Evolutionary conservation across 92 coral and sea anemone genomes (phyloP), one percentile per base, ranked within the genome.

Genomic region (Diadumene lineata): DNA sequence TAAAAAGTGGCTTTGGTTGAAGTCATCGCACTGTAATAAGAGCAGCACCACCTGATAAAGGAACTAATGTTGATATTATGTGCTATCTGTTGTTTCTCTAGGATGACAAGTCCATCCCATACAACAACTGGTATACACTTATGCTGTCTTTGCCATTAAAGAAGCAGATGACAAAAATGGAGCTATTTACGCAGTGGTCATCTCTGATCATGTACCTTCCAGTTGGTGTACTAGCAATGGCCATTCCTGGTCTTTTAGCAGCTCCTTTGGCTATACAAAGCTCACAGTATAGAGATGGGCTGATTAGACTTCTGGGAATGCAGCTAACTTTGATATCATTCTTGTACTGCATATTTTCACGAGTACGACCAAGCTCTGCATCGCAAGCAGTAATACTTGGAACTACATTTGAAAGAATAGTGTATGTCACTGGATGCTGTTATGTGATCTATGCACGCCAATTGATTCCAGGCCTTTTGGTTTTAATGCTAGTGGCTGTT

Each of bases 111-210:
- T n/a, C n/a, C n/a, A n/a, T n/a, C n/a, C n/a, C n/a, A 0, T 58
- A 31, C 31, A 43, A 25, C 2, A 72, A 72, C 64, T 72, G 75
- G 75, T 50, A 50, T 9, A 2, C 44, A 2, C 55, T 70, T 23
- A 70, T 72, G 77, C 27, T 72, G 31, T 72, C 66, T 7, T 56
- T 27, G 26, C 77, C 77, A 18, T 27, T 57, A 6, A 60, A 56
- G 63, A 72, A 72, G 34, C 65, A 56, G 50, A 72, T 56, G 77
- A 55, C 77, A 16, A 4, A 26, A 56, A 31, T 23, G 17, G 77
- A 72, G 34, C 21, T 72, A 27, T 72, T 72, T 13, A 72, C 77
- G 0, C 66, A 56, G 34, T 72, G 77, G 77, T 72, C 77, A 55
- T 65, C 66, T 13, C 19, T 72, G 22, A 18, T 56, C 30, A 11